These are phyloP conservation scores for Mus minutoides DNA, from an alignment of 2,797 vertebrate species.

Conservation along the genomic window DNA sequence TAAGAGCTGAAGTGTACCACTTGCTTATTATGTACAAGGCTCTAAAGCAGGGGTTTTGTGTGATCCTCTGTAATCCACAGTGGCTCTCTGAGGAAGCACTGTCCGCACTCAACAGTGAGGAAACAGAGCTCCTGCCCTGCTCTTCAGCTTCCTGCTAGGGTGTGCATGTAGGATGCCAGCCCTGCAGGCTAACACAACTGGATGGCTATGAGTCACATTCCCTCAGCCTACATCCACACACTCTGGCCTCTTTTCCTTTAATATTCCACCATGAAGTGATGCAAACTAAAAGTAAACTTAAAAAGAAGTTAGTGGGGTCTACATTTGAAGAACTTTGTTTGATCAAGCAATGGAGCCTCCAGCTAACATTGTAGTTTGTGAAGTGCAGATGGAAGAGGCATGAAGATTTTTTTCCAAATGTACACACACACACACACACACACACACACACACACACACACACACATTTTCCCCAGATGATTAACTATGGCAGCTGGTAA, in stretches of 20 bases:
- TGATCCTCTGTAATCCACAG: background rate
- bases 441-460: too few species aligned
- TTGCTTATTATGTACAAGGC: background rate
- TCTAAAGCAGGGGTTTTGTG: background rate
- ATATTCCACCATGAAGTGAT: background rate
- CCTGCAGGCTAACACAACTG: too few species aligned
- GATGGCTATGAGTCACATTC: background rate
- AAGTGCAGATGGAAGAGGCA: constrained; percentile 6
- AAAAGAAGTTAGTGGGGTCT: background rate
- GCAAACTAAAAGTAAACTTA: background rate
- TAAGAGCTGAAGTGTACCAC: background rate
- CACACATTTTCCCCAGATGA: constrained; percentile 44
- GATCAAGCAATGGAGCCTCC: background rate
- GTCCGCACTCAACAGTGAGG: background rate
- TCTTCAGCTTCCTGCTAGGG: background rate
- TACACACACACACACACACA: too few species aligned
- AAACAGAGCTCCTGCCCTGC: background rate
- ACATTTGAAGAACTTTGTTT: constrained; percentile 37
- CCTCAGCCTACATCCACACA: background rate
- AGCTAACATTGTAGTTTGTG: constrained; percentile 21
- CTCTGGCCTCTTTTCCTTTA: background rate
- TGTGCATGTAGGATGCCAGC: background rate
- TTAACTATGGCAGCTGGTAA: constrained; percentile 71
- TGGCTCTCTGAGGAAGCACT: background rate
- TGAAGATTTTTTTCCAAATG: constrained; percentile 49